Evolutionary conservation across 2,888 invertebrate species (phyloP).

Genomic region (Gastrophysa polygoni): DNA sequence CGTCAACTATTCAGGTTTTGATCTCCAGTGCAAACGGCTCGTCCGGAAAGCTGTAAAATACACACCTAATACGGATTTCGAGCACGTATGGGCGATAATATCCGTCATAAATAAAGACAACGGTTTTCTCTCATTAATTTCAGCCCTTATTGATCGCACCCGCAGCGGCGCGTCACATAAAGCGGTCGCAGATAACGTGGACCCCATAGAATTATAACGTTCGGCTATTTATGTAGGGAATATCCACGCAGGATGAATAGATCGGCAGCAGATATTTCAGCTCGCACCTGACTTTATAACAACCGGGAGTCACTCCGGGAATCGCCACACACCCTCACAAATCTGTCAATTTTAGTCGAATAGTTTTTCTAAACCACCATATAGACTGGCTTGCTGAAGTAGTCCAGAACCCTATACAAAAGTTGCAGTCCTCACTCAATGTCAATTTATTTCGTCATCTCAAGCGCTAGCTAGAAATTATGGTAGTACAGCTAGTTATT

Average conservation of each 20-base stretch:
- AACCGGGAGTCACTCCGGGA: no score
- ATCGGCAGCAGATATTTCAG: neutral
- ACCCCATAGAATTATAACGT: neutral
- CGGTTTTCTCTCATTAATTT: slow-evolving; percentile 41
- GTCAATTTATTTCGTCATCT: no score
- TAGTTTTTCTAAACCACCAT: no score
- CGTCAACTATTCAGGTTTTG: neutral
- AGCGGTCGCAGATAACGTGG: slow-evolving; percentile 23
- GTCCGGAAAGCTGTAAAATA: slow-evolving; percentile 21
- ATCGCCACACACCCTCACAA: no score
- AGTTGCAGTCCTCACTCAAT: no score
- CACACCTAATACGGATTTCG: slow-evolving; percentile 36
- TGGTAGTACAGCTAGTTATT: no score
- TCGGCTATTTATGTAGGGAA: neutral
- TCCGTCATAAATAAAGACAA: slow-evolving; percentile 42
- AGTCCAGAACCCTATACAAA: no score
- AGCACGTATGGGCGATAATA: slow-evolving; percentile 39
- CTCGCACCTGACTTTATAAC: no score
- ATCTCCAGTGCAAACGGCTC: slow-evolving; percentile 14
- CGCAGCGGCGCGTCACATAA: slow-evolving; percentile 20
- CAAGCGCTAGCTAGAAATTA: no score
- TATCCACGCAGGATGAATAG: neutral
- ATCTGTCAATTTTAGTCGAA: no score
- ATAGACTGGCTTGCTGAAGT: no score
- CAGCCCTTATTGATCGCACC: slow-evolving; percentile 31